phyloP scores from a whole-genome alignment of 2,113 vertebrate species.

The Rhipidura dahli region DNA sequence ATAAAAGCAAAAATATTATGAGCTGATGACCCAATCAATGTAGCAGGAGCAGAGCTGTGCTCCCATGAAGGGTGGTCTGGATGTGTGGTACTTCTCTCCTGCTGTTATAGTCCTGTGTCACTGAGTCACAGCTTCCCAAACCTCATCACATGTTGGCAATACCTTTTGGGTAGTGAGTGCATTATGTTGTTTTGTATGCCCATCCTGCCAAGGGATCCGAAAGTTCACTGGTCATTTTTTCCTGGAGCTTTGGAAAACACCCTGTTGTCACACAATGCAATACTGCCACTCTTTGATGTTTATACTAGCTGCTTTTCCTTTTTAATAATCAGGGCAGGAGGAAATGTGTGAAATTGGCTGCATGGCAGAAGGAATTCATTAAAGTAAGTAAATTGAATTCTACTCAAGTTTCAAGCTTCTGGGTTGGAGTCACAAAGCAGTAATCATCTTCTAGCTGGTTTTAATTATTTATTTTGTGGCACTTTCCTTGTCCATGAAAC shows the following conservation, averaged over 20 bases:
- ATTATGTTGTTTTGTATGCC: background rate
- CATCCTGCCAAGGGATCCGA: background rate
- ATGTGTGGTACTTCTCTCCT: background rate
- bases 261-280: slow-evolving; percentile 19
- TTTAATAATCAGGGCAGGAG: slow-evolving; percentile 56
- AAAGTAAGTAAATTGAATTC: slow-evolving; percentile 53
- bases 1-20: background rate
- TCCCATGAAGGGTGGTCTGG: background rate
- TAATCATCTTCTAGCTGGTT: slow-evolving; percentile 57
- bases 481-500: slow-evolving; percentile 51
- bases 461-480: slow-evolving; percentile 63
- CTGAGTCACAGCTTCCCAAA: background rate
- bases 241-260: slow-evolving; percentile 55
- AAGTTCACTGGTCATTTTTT: slow-evolving; percentile 20
- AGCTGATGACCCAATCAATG: background rate
- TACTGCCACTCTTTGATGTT: slow-evolving; percentile 49
- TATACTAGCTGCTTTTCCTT: slow-evolving; percentile 49
- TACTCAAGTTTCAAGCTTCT: slow-evolving; percentile 64
- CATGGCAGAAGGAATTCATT: slow-evolving; percentile 70
- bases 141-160: background rate
- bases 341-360: slow-evolving; percentile 67
- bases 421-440: slow-evolving; percentile 40
- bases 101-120: background rate
- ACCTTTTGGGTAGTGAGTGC: background rate
- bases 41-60: background rate